Conservation (phyloP, 1,140 invertebrate species). For the Wasmannia auropunctata region DNA sequence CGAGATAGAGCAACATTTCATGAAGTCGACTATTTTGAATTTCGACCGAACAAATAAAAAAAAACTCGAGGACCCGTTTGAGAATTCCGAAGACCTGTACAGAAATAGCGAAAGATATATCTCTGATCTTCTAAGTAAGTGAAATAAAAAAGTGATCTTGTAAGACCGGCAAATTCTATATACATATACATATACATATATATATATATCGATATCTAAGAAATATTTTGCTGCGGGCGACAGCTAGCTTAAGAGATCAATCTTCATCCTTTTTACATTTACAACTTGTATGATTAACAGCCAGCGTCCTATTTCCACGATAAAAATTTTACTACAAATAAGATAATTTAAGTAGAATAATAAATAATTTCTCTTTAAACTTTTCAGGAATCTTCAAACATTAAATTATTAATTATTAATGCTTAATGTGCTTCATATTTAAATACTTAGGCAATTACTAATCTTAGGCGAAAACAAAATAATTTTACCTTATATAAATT, state of each 20-base stretch:
- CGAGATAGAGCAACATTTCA: neutral
- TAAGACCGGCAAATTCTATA: neutral
- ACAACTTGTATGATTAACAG: neutral
- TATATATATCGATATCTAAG: neutral
- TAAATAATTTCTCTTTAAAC: neutral
- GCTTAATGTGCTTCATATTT: neutral
- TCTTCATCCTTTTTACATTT: conserved; percentile 1
- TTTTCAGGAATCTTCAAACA: neutral
- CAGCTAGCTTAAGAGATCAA: conserved; percentile 18
- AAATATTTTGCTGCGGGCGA: conserved; percentile 18
- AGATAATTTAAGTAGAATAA: neutral
- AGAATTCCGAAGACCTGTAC: neutral
- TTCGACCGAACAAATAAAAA: neutral
- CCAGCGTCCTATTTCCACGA: neutral
- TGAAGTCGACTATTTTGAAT: neutral
- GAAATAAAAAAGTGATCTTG: neutral
- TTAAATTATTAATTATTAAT: neutral
- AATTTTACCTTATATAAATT: neutral
- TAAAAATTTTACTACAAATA: neutral
- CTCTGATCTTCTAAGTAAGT: neutral
- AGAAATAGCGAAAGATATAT: neutral
- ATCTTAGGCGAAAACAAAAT: neutral
- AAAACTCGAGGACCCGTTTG: neutral
- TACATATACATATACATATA: too few relatives aligned
- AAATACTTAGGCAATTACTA: neutral